These are phyloP conservation scores for Temnothorax nylanderi DNA, from an alignment of 1,140 invertebrate species.

Conservation along the genomic window DNA sequence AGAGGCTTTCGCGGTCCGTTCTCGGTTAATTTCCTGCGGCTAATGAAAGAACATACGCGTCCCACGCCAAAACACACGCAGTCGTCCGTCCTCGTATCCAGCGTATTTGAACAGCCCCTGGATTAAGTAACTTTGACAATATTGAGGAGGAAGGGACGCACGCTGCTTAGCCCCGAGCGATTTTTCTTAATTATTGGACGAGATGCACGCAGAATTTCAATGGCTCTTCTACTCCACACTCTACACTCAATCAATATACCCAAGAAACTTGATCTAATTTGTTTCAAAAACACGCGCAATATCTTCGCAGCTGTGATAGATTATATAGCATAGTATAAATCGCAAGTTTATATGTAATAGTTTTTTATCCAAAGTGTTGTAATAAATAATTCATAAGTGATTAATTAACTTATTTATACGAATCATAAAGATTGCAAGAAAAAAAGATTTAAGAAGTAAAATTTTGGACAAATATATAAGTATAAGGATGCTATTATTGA, in stretches of 20 bases:
- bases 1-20: slow-evolving; percentile 51
- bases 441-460: too few relatives aligned
- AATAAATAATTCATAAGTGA: background rate
- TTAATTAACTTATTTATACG: background rate
- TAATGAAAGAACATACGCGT: slow-evolving; percentile 77
- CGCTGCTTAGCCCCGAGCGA: slow-evolving; percentile 8
- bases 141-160: slow-evolving; percentile 32
- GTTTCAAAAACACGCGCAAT: background rate
- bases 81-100: slow-evolving; percentile 11
- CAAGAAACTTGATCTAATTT: slow-evolving; percentile 25
- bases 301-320: background rate
- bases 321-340: background rate
- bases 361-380: background rate
- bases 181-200: slow-evolving; percentile 54
- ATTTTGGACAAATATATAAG: background rate
- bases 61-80: slow-evolving; percentile 59
- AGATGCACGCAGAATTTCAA: slow-evolving; percentile 45
- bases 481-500: background rate
- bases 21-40: slow-evolving; percentile 78
- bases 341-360: background rate
- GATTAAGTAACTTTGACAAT: slow-evolving; percentile 47
- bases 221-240: background rate
- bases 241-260: background rate
- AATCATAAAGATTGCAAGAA: background rate
- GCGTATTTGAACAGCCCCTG: background rate